Conservation (phyloP, 2,797 vertebrate genomes). For the Rhynchonycteris naso region DNA sequence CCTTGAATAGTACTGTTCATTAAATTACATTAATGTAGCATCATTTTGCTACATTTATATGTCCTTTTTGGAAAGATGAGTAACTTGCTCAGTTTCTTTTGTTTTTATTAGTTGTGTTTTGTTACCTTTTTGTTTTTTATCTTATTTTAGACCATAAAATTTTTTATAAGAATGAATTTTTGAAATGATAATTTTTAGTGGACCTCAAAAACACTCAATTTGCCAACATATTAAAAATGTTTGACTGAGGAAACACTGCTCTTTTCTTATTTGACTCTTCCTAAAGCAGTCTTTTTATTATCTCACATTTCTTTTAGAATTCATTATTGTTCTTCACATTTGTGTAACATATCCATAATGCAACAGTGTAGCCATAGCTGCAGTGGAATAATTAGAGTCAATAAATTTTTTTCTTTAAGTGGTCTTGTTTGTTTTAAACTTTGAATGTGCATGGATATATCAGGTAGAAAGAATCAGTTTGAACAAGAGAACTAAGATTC, state of each 20-base stretch:
- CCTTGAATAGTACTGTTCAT: background rate
- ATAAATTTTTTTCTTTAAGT: background rate
- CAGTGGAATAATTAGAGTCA: background rate
- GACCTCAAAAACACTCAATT: background rate
- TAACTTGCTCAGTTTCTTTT: background rate
- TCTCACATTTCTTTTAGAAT: background rate
- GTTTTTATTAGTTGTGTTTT: background rate
- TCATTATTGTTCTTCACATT: background rate
- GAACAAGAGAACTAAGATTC: background rate
- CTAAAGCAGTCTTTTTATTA: conserved; percentile 1
- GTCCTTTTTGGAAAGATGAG: background rate
- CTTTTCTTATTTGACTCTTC: background rate
- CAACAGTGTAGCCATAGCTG: background rate
- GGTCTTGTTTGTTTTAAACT: background rate
- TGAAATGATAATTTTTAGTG: conserved; percentile 7
- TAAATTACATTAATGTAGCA: background rate
- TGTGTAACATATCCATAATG: background rate
- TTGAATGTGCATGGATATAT: background rate
- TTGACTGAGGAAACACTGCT: background rate
- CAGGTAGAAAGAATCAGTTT: background rate
- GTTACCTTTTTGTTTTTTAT: background rate
- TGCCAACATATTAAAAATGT: background rate
- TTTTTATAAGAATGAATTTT: background rate
- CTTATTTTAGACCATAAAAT: background rate
- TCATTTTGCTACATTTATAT: conserved; percentile 14